Evolutionary conservation across 2,113 vertebrate species (phyloP).

Genomic region (Solea solea): DNA sequence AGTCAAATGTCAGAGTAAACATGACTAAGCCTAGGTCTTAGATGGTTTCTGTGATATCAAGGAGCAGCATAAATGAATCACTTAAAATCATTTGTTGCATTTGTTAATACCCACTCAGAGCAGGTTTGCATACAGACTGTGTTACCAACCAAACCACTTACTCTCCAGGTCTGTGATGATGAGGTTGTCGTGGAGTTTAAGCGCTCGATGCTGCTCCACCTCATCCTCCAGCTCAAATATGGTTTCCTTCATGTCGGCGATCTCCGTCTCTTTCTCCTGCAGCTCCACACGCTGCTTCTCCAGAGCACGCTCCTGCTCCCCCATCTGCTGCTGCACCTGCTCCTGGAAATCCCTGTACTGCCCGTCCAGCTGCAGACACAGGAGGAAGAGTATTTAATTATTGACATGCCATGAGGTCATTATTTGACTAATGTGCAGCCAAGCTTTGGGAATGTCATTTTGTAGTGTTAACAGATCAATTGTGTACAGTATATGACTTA

Average conservation of each 20-base stretch:
- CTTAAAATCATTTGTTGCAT: too few relatives aligned
- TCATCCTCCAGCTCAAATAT: slow-evolving; percentile 97
- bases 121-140: too few relatives aligned
- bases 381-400: slow-evolving; percentile 5
- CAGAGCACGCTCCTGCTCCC: slow-evolving; percentile 86
- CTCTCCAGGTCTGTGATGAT: slow-evolving; percentile 95
- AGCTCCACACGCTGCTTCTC: slow-evolving; percentile 89
- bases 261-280: slow-evolving; percentile 92
- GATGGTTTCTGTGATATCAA: not conserved
- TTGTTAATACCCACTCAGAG: too few relatives aligned
- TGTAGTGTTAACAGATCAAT: not conserved
- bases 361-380: slow-evolving; percentile 85
- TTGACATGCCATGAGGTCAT: slow-evolving; percentile 16
- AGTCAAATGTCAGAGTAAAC: not conserved
- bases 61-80: not conserved
- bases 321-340: slow-evolving; percentile 89
- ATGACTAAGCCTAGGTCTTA: not conserved
- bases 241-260: slow-evolving; percentile 95
- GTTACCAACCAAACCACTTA: slow-evolving; percentile 72
- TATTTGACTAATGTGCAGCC: slow-evolving; percentile 6
- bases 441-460: not conserved
- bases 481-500: not conserved
- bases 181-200: slow-evolving; percentile 97
- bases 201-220: slow-evolving; percentile 94
- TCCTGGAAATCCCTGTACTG: slow-evolving; percentile 90